A percentile compares a stretch with the other conserved stretches of the same genome.
These are phyloP conservation scores for Mimachlamys varia DNA, from an alignment of 2,888 invertebrate species.

Conservation along the genomic window DNA sequence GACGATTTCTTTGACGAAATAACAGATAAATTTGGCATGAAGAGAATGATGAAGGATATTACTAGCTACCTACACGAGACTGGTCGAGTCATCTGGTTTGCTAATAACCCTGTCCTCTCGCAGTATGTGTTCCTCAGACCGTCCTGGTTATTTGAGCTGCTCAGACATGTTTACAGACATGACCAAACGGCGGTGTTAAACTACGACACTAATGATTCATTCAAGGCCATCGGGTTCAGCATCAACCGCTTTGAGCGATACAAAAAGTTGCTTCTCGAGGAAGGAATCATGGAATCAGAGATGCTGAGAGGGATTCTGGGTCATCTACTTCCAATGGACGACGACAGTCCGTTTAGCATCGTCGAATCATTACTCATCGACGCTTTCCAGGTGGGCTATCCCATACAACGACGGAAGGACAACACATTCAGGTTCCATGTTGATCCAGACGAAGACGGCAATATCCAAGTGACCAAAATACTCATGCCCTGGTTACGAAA, in stretches of 20 bases:
- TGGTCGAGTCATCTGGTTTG: constrained; percentile 76
- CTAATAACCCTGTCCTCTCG: constrained; percentile 66
- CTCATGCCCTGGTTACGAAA: constrained; percentile 75
- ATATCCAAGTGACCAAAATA: constrained; percentile 62
- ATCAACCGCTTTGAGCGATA: constrained; percentile 67
- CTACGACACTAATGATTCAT: constrained; percentile 71
- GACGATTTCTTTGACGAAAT: constrained; percentile 73
- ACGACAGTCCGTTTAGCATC: constrained; percentile 63
- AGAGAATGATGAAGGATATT: constrained; percentile 74
- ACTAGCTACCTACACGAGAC: constrained; percentile 78
- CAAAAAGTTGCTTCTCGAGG: constrained; percentile 67
- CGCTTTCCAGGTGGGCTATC: constrained; percentile 75
- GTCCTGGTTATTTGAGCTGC: constrained; percentile 77
- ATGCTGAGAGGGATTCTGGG: constrained; percentile 72
- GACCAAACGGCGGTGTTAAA: constrained; percentile 67
- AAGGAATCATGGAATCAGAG: constrained; percentile 75
- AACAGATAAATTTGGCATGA: constrained; percentile 77
- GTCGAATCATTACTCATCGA: constrained; percentile 66
- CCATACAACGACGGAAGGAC: constrained; percentile 60
- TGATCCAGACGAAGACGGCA: constrained; percentile 61
- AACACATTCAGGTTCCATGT: constrained; percentile 51
- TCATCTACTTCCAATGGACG: constrained; percentile 67
- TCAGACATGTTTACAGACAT: constrained; percentile 72
- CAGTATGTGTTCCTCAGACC: constrained; percentile 76
- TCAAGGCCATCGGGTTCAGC: constrained; percentile 67